Base-by-base conservation (phyloP, 2,888 invertebrate genomes). In the Erannis defoliaria region DNA sequence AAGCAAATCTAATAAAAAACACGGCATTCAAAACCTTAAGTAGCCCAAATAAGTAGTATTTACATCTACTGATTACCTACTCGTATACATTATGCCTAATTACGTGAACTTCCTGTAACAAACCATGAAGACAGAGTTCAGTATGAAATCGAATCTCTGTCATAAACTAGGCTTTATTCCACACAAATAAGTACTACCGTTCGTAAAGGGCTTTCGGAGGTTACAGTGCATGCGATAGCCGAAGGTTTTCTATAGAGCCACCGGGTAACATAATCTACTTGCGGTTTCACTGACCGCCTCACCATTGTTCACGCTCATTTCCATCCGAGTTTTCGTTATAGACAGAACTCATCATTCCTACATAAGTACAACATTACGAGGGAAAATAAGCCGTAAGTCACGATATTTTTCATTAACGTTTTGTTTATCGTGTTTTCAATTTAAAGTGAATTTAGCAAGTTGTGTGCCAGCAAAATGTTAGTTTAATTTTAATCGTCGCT, bases 261-360 rank as follows among this genome's bases (percentile, higher is more conserved):
- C 43, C 46, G 50, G 56, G 76, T 75, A 74, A 74, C 73, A 66
- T 68, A 66, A 76, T 74, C 72, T 72, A 55, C 64, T 70, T 79
- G 81, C 69, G 82, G 82, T 83, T 82, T 77, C 73, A 72, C 63
- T 68, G 72, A 56, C 73, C 62, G 57, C 65, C 62, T 56, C 61
- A 33, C 68, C 57, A 57, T 71, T 74, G 73, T 71, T 70, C 49
- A 49, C 50, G 66, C 71, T 68, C 75, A 76, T 78, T 80, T 80
- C 75, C 77, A 81, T 81, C 80, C 71, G 68, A 73, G 75, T 78
- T 77, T 77, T 73, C 74, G 75, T 74, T 69, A 72, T 72, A 69
- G 70, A 55, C 59, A 42, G 56, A 42, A 57, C 66, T 66, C 70
- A 61, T 66, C 63, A 62, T 74, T 71, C 75, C 70, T 62, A 70